A percentile compares a stretch with the other conserved stretches of the same genome.
Evolutionary conservation across 2,113 vertebrate species (phyloP).

Genomic region (Eolophus roseicapilla): DNA sequence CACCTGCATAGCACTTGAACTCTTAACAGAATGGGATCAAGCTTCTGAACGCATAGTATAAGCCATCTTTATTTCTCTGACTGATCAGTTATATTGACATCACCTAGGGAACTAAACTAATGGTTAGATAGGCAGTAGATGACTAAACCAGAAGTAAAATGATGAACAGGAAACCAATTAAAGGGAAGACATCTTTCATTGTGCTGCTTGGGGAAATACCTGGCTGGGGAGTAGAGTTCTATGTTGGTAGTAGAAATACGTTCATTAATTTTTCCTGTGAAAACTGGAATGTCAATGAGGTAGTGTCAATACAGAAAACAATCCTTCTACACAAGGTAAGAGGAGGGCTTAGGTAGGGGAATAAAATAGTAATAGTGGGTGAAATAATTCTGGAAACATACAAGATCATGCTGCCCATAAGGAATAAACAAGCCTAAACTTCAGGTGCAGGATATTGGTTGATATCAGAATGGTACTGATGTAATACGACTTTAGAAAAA

Average conservation of each 20-base stretch:
- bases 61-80: not conserved
- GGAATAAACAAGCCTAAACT: not conserved
- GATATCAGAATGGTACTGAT: not conserved
- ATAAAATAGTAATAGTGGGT: not conserved
- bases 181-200: not conserved
- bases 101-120: not conserved
- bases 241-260: accelerated
- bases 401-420: not conserved
- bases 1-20: not conserved
- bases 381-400: not conserved
- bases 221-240: not conserved
- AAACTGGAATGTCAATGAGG: not conserved
- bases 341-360: not conserved
- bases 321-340: not conserved
- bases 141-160: not conserved
- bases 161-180: not conserved
- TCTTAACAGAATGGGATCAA: not conserved
- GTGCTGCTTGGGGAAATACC: not conserved
- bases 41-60: not conserved
- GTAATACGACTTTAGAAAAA: not conserved
- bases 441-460: not conserved
- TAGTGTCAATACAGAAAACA: not conserved
- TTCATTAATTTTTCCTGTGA: not conserved
- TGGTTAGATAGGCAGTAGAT: not conserved
- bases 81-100: not conserved